Base-by-base conservation (phyloP, 1,140 invertebrate species). In the Nasonia vitripennis region DNA sequence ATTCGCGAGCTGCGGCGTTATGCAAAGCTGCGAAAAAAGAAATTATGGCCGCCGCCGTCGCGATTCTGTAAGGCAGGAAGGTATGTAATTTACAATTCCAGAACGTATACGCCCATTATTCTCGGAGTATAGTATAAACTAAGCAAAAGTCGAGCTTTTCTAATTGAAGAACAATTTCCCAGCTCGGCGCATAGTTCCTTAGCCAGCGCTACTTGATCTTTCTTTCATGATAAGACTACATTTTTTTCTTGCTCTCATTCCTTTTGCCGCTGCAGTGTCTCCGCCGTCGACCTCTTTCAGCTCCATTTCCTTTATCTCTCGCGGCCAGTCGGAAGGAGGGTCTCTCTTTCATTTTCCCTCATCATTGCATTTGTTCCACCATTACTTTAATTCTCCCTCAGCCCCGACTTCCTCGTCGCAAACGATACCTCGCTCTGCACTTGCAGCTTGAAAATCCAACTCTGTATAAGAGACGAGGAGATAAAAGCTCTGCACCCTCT, bases 151-250 rank as follows among this genome's bases (percentile, higher is more conserved):
- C 6, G 5, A 62, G 55, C 20, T 62, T n/a, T n/a, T 62, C 20
- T 62, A 62, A 62, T 62, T 62, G 55, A 62, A 62, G 55, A 62
- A 62, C 27, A 71, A 71, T 71, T 71, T 34, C 12, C 31, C 17
- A 10, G 70, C 14, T 31, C 14, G 23, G 17, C 70, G 17, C 70
- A 31, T 11, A 71, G 34, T 37, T 37, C 34, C 4, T 37, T 37
- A 3, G 34, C 34, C 34, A 37, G 31, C 27, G 70, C 70, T 34
- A 74, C 73, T 74, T 74, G 12, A 74, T 74, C 27, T 74, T 74
- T 74, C 34, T 74, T 74, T 74, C 73, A 74, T 31, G 34, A 74
- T 74, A 41, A 74, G 37, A 3, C 34, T 37, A 41, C 73, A 41
- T 41, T 37, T 74, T 62, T 62, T 74, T 41, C 73, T 74, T 41